A percentile compares a stretch with the other conserved stretches of the same genome.
These are phyloP conservation scores for Periphyllus acericola DNA, from an alignment of 2,888 invertebrate species.

Conservation along the genomic window DNA sequence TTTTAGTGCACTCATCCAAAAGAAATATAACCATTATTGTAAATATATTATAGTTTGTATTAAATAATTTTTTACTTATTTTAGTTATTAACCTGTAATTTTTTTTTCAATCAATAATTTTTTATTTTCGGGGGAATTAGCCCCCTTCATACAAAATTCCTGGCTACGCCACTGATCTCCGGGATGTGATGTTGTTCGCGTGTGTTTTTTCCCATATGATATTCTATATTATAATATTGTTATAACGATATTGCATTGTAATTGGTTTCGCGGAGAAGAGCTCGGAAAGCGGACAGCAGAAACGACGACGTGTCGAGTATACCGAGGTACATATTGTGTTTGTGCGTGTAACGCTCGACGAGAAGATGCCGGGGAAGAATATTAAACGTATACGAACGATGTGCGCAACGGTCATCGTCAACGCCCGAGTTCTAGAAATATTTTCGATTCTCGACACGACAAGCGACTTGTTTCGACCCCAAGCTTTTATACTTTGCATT, in stretches of 20 bases:
- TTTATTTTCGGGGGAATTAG: too few relatives aligned
- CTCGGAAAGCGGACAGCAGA: slow-evolving; percentile 49
- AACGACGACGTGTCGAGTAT: neutral
- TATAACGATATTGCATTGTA: neutral
- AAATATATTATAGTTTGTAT: too few relatives aligned
- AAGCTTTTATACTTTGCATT: too few relatives aligned
- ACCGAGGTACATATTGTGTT: too few relatives aligned
- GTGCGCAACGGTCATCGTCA: neutral
- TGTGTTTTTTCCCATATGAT: neutral
- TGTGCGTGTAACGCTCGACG: neutral
- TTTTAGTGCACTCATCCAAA: too few relatives aligned
- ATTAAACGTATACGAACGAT: neutral
- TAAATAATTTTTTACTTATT: too few relatives aligned
- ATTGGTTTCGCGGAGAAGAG: slow-evolving; percentile 40
- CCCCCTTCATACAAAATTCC: too few relatives aligned
- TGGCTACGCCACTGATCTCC: too few relatives aligned
- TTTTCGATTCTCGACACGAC: neutral
- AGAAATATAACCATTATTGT: too few relatives aligned
- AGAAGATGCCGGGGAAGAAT: neutral
- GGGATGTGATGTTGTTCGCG: neutral
- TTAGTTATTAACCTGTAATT: too few relatives aligned
- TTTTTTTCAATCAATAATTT: too few relatives aligned
- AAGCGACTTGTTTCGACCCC: too few relatives aligned
- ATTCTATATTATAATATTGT: neutral
- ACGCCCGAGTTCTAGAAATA: neutral